phyloP scores from a whole-genome alignment of 2,888 invertebrate species.

The Dasysyrphus albostriatus region DNA sequence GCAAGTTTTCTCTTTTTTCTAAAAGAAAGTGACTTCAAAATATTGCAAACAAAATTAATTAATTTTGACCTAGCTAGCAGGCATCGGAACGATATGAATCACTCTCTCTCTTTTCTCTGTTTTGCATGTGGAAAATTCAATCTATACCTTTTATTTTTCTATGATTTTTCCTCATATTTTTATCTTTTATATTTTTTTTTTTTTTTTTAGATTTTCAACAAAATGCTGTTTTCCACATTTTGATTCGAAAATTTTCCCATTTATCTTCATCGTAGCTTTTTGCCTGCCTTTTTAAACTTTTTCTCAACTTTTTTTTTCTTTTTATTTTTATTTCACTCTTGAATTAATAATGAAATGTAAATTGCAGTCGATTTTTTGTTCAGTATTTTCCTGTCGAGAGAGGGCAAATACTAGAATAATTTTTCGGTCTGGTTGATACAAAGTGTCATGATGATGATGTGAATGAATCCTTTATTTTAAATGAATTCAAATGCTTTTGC shows the following conservation, averaged over 20 bases:
- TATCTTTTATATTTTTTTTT: too few species aligned
- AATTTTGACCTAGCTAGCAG: too few species aligned
- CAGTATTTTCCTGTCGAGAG: slow-evolving; percentile 1
- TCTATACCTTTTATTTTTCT: not conserved
- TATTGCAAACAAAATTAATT: too few species aligned
- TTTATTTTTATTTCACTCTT: slow-evolving; percentile 15
- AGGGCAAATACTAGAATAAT: slow-evolving; percentile 48
- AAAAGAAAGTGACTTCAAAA: too few species aligned
- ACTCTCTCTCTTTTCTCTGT: too few species aligned
- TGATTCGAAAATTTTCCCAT: not conserved
- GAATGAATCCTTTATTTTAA: slow-evolving; percentile 64
- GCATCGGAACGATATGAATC: too few species aligned
- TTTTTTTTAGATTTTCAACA: not conserved
- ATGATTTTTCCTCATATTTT: not conserved
- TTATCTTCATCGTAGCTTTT: slow-evolving; percentile 17
- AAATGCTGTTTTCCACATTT: not conserved
- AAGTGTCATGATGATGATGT: slow-evolving; percentile 63
- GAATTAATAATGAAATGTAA: slow-evolving; percentile 74
- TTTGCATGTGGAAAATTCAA: too few species aligned
- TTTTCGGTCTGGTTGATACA: slow-evolving; percentile 68
- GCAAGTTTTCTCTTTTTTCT: too few species aligned
- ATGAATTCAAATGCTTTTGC: slow-evolving; percentile 8
- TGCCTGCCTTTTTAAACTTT: slow-evolving; percentile 5
- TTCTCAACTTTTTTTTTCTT: slow-evolving; percentile 11
- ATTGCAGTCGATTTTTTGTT: slow-evolving; percentile 56